Conservation (phyloP, 2,797 vertebrate genomes). For the Cryptoblepharus egeriae region DNA sequence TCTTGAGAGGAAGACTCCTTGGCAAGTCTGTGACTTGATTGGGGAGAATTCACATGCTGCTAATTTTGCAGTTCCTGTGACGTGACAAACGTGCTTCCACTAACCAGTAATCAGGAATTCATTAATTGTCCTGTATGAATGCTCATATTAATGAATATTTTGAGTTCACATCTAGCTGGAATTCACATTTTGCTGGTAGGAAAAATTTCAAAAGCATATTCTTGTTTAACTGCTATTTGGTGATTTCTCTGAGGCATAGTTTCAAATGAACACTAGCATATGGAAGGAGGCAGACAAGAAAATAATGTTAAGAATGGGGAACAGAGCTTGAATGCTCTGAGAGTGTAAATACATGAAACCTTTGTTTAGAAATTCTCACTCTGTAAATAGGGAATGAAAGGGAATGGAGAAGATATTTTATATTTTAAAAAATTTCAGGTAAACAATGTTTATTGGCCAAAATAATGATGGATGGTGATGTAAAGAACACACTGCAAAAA, state of each 20-base stretch:
- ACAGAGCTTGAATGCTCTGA: neutral
- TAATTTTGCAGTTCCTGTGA: constrained; percentile 32
- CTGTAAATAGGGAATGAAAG: constrained; percentile 15
- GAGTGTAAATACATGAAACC: constrained; percentile 12
- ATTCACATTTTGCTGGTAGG: constrained; percentile 23
- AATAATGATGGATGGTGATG: neutral
- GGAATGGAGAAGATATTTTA: constrained; percentile 8
- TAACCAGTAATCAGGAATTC: constrained; percentile 28
- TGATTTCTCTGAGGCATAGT: constrained; percentile 8
- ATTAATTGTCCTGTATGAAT: constrained; percentile 37
- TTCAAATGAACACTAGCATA: constrained; percentile 18
- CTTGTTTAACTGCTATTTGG: neutral
- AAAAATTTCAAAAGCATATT: constrained; percentile 18
- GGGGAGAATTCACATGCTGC: constrained; percentile 5
- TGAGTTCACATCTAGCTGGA: constrained; percentile 1
- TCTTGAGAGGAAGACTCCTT: too few relatives aligned
- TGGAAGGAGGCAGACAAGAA: constrained; percentile 11
- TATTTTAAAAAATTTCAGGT: constrained; percentile 10
- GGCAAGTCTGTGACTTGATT: neutral
- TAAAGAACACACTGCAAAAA: neutral
- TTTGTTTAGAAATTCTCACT: constrained; percentile 30
- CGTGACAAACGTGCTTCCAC: constrained; percentile 17
- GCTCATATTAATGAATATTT: constrained; percentile 34
- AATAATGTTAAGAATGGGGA: neutral
- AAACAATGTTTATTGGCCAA: neutral